Base-by-base conservation (phyloP, 2,888 invertebrate genomes). In the Nudaria mundana region DNA sequence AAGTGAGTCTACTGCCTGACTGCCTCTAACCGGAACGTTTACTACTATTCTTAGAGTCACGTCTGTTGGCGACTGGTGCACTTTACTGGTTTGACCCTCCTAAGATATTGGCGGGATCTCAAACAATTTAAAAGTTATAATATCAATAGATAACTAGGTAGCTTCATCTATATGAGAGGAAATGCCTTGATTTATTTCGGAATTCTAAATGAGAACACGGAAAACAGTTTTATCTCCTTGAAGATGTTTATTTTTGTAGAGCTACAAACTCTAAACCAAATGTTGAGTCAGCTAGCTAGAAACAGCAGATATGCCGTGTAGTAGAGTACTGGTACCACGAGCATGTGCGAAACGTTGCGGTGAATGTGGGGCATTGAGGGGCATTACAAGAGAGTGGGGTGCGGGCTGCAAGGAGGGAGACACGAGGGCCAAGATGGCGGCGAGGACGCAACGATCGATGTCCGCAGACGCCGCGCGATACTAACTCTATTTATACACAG, bases 401-500 rank as follows among this genome's bases (percentile, higher is more conserved):
- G 67, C 60, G 65, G 70, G 55, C 43, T 66, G 76, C 73, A 74
- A n/a, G 74, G 79, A 75, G 85, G 83, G 82, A 81, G 83, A 81
- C 78, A 78, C 72, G 81, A 82, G 83, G 84, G 85, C 85, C 84
- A 87, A 87, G 86, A 87, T 87, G 87, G 87, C 86, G 83, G 80
- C 82, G 83, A 80, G 84, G 85, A 85, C 86, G 84, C 82, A 78
- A 71, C 87, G 87, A 86, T 86, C 87, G 86, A 87, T 87, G 86
- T 79, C 77, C 82, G 79, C 77, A 86, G 86, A 85, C 86, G 82
- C 76, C 71, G 78, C 83, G 76, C 80, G 81, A 81, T 76, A 78
- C 76, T 77, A 65, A 79, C 81, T 80, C 83, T 86, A 84, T 86
- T 83, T 83, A 84, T 85, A 86, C 70, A 73, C 76, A 66, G 70